Evolutionary conservation across 2,888 invertebrate genomes (phyloP).

Genomic region (Anodontia alba): DNA sequence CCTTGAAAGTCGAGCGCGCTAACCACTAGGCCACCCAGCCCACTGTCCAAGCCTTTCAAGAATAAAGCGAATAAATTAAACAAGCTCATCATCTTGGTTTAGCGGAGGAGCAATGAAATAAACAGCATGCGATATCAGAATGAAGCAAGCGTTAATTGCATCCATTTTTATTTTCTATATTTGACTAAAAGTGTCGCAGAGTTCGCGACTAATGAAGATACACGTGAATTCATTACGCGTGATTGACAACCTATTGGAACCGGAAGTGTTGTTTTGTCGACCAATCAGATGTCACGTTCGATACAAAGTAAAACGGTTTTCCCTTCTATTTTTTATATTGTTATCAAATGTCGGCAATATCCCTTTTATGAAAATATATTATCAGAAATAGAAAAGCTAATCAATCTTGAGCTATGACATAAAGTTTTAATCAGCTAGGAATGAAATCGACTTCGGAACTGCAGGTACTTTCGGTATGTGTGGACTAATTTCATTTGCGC

Average conservation of each 20-base stretch:
- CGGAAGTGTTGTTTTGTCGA: constrained; percentile 43
- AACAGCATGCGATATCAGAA: constrained; percentile 18
- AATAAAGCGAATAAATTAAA: constrained; percentile 20
- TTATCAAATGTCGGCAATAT: constrained; percentile 50
- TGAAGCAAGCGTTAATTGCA: constrained; percentile 12
- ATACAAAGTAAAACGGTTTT: constrained; percentile 39
- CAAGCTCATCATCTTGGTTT: constrained; percentile 18
- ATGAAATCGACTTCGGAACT: constrained; percentile 57
- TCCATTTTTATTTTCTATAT: constrained; percentile 24
- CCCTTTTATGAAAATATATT: constrained; percentile 33
- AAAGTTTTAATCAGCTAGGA: constrained; percentile 29
- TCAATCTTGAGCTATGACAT: constrained; percentile 50
- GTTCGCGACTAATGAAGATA: constrained; percentile 45
- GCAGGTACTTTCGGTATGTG: constrained; percentile 45
- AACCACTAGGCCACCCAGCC: too few species aligned
- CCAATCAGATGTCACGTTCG: constrained; percentile 46
- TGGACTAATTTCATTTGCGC: constrained; percentile 5
- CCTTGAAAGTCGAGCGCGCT: too few species aligned
- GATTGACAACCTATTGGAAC: constrained; percentile 51
- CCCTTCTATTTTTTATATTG: too few species aligned
- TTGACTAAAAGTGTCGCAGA: constrained; percentile 45
- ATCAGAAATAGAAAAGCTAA: constrained; percentile 35
- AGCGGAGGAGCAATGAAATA: constrained; percentile 2
- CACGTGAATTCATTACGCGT: constrained; percentile 44
- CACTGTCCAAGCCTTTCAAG: too few species aligned